Evolutionary conservation across 2,888 invertebrate genomes (phyloP), one percentile per base, ranked within the genome.

Genomic region (Eristalis pertinax): DNA sequence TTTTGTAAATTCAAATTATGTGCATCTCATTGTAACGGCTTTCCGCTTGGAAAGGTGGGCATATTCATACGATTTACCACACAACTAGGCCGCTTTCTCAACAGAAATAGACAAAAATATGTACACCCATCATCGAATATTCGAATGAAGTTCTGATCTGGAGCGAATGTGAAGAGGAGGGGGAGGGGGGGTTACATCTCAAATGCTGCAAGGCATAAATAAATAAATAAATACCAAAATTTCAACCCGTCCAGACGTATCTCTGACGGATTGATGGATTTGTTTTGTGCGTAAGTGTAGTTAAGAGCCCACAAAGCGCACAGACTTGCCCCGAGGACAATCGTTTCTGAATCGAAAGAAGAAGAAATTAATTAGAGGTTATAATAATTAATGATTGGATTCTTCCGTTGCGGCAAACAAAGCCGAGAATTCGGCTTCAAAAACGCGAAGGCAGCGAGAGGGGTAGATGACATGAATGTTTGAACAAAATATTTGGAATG

Each of bases 371-470:
- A 87, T 87, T 84, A 80, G 68, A 38, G 76, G 60, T 80, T 87
- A 75, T 68, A 76, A 75, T 68, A 77, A 67, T 73, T 87, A 83
- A 86, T 86, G 86, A 87, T 83, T 87, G 75, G 68, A 69, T 69
- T 80, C 76, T 64, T 87, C 76, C 76, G 73, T 77, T 77, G 13
- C 26, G 11, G 26, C 50, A 19, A 50, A 19, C 50, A 50, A 10
- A 26, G 60, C 60, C 26, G 15, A 60, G 26, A 13, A 38, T 38
- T 22, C n/a, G n/a, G n/a, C 22, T 22, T 3, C 60, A 10, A 7
- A 58, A 15, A 3, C 3, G 41, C 32, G 29, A 43, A 4, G 10
- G 32, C 60, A 50, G n/a, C 29, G 32, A 7, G 2, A 24, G 29
- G 65, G 38, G 58, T 10, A 7, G 32, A 32, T 32, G 32, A 32